A percentile compares a stretch with the other conserved stretches of the same genome.
These are phyloP conservation scores for Ophiothrix spiculata DNA, from an alignment of 35 echinoderm and acorn worm species.

Conservation along the genomic window DNA sequence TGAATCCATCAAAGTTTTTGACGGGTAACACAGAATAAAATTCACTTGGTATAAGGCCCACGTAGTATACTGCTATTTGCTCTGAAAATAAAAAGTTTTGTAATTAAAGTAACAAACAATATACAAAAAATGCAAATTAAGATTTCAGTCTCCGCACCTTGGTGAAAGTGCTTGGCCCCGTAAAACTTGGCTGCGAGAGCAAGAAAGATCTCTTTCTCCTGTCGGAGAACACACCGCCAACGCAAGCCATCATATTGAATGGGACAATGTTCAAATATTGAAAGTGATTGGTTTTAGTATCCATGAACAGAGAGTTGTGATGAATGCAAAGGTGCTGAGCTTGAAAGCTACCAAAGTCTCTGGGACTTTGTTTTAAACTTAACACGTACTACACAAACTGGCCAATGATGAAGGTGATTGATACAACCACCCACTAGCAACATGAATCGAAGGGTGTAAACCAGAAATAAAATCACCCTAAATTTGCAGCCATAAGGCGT, in stretches of 20 bases:
- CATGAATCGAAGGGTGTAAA: no score
- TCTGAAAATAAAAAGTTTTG: constrained; percentile 31
- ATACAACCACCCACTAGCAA: no score
- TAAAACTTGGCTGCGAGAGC: neutral
- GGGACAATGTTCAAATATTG: neutral
- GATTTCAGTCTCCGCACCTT: neutral
- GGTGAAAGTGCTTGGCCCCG: neutral
- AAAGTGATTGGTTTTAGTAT: neutral
- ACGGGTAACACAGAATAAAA: constrained; percentile 62
- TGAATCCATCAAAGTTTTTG: constrained; percentile 67
- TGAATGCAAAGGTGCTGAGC: no score
- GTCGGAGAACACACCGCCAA: no score
- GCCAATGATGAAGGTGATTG: no score
- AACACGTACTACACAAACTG: no score
- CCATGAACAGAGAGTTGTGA: neutral
- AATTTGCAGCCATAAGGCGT: no score
- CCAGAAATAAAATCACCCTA: no score
- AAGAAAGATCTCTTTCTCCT: neutral
- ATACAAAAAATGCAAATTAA: neutral
- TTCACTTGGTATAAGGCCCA: constrained; percentile 82
- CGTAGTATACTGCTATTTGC: constrained; percentile 80
- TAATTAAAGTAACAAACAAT: neutral
- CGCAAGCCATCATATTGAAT: neutral
- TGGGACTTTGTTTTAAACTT: no score
- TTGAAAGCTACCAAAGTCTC: no score